Evolutionary conservation across 2,888 invertebrate species (phyloP).

Genomic region (Machimus rusticus): DNA sequence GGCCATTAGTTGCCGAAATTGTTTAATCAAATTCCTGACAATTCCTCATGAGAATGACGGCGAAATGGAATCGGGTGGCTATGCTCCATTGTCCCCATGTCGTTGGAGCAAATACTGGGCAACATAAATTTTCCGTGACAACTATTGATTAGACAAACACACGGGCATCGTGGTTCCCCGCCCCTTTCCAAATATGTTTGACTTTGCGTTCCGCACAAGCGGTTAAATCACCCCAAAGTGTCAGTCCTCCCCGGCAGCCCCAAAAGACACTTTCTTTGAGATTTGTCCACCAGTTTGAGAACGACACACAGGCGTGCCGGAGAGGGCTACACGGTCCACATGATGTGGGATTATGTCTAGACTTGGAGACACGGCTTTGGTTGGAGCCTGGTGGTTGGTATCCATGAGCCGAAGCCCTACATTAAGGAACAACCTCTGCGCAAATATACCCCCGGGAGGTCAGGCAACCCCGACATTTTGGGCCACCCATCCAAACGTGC

Average conservation of each 20-base stretch:
- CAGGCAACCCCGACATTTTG: background rate
- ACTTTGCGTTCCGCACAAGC: background rate
- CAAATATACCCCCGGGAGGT: background rate
- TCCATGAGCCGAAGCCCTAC: background rate
- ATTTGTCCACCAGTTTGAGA: background rate
- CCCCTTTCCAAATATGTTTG: background rate
- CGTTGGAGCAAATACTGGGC: background rate
- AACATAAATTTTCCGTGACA: background rate
- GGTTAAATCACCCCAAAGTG: background rate
- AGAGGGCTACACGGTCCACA: background rate
- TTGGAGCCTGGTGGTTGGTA: background rate
- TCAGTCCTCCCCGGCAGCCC: background rate
- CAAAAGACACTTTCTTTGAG: background rate
- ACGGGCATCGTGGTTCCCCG: background rate
- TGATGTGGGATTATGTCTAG: background rate
- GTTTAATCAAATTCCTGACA: background rate
- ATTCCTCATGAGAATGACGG: background rate
- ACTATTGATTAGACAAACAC: background rate
- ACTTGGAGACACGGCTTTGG: background rate
- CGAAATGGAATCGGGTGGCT: background rate
- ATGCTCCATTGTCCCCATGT: background rate
- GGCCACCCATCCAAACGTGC: background rate
- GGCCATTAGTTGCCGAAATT: background rate
- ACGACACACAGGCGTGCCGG: background rate
- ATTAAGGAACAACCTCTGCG: background rate